Base-by-base conservation (phyloP, 2,888 invertebrate genomes). In the Villa cingulata region DNA sequence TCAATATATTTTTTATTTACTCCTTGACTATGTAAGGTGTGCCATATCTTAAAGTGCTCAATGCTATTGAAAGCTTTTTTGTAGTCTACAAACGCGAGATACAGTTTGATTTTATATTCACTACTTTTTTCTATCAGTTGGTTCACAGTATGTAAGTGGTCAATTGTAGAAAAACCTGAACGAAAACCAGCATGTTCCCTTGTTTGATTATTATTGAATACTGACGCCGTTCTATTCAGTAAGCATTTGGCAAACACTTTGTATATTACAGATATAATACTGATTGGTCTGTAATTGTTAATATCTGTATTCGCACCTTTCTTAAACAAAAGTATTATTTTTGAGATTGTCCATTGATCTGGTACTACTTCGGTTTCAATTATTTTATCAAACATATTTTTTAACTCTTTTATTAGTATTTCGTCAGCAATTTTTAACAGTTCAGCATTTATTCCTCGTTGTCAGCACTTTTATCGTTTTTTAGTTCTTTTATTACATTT, bases 181-280 rank as follows among this genome's bases (percentile, higher is more conserved):
- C 55, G 48, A 41, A 58, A 57, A 1, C 56, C 57, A 12, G 57
- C 57, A 45, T 59, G 57, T 39, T 58, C 54, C n/a, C 36, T 43
- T 9, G 55, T 54, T 48, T 58, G 57, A 12, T 53, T 47, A 41
- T 48, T 48, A 14, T 56, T 54, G 14, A 58, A 44, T 12, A n/a
- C 29, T 39, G 51, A 48, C 1, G 48, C 36, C 32, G 56, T 46
- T 50, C 54, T 18, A 2, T 41, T 48, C 3, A 49, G 45, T 16
- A 59, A 45, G 38, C 53, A 50, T 45, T 57, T 58, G 7, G 54
- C 49, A 34, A 58, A 58, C 2, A 58, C 29, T 53, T 58, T 58
- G 45, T 55, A 56, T 3, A 57, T 19, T 32, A 51, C 51, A 10
- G 55, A 50, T 45, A 52, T 53, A 10, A 58, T 20, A 19, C 54